phyloP scores from a whole-genome alignment of 2,888 invertebrate genomes.

The Himalopsyche japonica region DNA sequence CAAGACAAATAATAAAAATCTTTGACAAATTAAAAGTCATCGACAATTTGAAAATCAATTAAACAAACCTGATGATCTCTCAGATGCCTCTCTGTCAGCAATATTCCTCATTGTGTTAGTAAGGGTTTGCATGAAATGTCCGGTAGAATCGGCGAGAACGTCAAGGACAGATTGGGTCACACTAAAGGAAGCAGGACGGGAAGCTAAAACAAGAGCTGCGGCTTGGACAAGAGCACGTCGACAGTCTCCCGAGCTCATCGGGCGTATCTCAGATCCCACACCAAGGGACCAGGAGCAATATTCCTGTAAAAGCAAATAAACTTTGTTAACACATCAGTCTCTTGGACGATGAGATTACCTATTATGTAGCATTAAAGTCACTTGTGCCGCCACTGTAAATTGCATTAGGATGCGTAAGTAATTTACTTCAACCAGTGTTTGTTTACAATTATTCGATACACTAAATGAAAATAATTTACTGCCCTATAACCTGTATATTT shows the following conservation, averaged over 20 bases:
- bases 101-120: constrained; percentile 53
- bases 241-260: constrained; percentile 57
- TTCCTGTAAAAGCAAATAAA: constrained; percentile 8
- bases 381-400: too few relatives aligned
- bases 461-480: too few relatives aligned
- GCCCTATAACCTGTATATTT: too few relatives aligned
- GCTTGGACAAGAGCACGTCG: constrained; percentile 54
- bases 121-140: constrained; percentile 54
- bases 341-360: neutral
- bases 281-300: constrained; percentile 57
- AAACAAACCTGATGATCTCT: constrained; percentile 46
- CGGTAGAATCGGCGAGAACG: constrained; percentile 52
- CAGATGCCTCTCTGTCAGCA: constrained; percentile 54
- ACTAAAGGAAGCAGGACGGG: constrained; percentile 51
- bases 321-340: neutral
- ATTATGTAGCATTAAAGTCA: too few relatives aligned
- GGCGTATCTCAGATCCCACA: constrained; percentile 49
- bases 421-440: too few relatives aligned
- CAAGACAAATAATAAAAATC: too few relatives aligned
- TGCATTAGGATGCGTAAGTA: too few relatives aligned
- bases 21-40: too few relatives aligned
- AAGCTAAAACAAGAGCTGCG: constrained; percentile 54
- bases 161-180: constrained; percentile 53
- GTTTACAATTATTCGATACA: too few relatives aligned
- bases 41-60: neutral